Evolutionary conservation across 2,888 invertebrate species (phyloP), one percentile per base, ranked within the genome.

Genomic region (Enoplolaimus lenunculus): DNA sequence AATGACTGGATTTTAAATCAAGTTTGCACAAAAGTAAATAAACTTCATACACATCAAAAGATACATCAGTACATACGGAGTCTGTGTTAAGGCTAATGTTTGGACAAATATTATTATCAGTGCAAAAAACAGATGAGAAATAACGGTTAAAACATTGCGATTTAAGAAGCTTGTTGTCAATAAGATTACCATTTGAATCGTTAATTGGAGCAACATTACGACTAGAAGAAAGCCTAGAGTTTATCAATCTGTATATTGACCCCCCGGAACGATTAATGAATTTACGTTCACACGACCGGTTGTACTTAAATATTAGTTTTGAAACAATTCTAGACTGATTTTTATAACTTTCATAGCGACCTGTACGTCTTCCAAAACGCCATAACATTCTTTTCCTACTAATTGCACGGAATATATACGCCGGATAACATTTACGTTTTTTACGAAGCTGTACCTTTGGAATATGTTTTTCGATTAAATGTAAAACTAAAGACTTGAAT

Each of bases 111-210:
- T 31, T 31, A 62, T 62, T 62, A 62, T 62, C 62, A 13, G 16
- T 62, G 16, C 7, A 29, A 62, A 62, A 62, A 62, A 62, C 62
- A 62, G 62, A 62, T 13, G 29, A 29, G n/a, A 62, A 62, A 62
- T 62, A 31, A 62, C 29, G 28, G 31, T 26, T 31, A 62, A 62
- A 31, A 29, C 28, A 26, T 29, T 62, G 29, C 13, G 29, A 62
- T 31, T 31, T 62, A 13, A 29, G 29, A 62, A 31, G 31, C 16
- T 62, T 31, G 28, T 31, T 26, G 31, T 26, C 62, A 62, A 62
- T 31, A 13, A 31, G 62, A 29, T 13, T 31, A 13, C 62, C 62
- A 62, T 3, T 13, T 62, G 28, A 26, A 29, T 26, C 62, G 28
- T 29, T 31, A 62, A 62, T 26, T 13, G 29, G 31, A 7, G 29